Base-by-base conservation (phyloP, 2,113 vertebrate genomes). In the Vulpes vulpes region DNA sequence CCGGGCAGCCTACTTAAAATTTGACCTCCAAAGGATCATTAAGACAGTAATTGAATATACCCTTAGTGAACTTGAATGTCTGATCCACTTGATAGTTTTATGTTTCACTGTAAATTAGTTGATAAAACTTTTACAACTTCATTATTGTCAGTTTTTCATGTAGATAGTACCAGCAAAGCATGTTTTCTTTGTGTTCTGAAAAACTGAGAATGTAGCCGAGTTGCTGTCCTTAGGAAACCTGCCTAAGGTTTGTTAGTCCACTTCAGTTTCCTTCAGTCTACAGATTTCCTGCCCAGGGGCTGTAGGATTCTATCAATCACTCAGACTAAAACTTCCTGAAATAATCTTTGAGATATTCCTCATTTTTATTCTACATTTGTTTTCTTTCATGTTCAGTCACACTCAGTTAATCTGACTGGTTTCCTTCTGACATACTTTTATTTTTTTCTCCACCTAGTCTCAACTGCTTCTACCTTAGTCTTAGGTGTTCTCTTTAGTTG, bases 1-100 rank as follows among this genome's bases (percentile, higher is more conserved):
- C n/a, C 57, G 32, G 73, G 7, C 51, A 96, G 25, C 30, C 35
- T 71, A 2, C 20, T 84, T 89, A 23, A 76, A 62, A 81, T 97
- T 94, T 88, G 74, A 22, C 49, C 95, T 80, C 16, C 35, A 27
- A 1, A 93, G 11, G 90, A 57, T 81, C 51, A 73, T 92, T 92
- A 94, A 94, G 57, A 81, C 11, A 57, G 43, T 92, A 79, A 79
- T 92, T 84, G 35, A 43, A 23, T 43, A 43, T 43, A 53, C 38
- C 79, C n/a, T 91, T 96, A 55, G 20, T 83, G 43, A 92, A 95
- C 30, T 71, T 65, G 19, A 95, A 25, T 81, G 14, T 73, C 8
- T 85, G 59, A 97, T 86, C 19, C 35, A 62, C 73, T 92, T 92
- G 43, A 11, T 87, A 84, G 62, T 93, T 94, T 92, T 92, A 73